Conservation (phyloP, 2,888 invertebrate species). For the Melieria crassipennis region DNA sequence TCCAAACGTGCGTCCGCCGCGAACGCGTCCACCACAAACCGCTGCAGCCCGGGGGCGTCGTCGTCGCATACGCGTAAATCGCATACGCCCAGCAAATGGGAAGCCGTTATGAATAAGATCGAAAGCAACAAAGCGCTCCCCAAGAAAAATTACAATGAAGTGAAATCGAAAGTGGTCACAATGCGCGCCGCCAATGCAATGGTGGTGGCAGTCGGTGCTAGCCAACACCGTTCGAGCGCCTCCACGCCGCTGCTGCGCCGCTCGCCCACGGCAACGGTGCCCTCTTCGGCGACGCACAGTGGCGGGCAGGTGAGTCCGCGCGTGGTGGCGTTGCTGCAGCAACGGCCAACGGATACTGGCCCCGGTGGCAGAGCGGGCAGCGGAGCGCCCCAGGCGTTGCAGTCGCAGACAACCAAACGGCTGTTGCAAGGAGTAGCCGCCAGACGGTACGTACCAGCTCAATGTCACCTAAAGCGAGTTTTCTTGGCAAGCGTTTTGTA, state of each 20-base stretch:
- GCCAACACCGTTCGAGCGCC: conserved; percentile 7
- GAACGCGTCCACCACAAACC: conserved; percentile 41
- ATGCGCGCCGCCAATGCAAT: conserved; percentile 39
- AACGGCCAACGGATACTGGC: conserved; percentile 57
- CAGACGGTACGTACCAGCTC: conserved; percentile 56
- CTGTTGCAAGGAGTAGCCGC: conserved; percentile 47
- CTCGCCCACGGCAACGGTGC: conserved; percentile 34
- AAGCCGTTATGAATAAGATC: conserved; percentile 85
- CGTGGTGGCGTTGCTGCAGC: conserved; percentile 31
- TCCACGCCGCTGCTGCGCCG: conserved; percentile 37
- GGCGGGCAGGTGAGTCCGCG: conserved; percentile 42
- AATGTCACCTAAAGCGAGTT: no score
- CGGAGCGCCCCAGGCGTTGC: conserved; percentile 39
- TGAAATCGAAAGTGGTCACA: conserved; percentile 84
- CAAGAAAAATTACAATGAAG: conserved; percentile 81
- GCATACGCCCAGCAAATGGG: conserved; percentile 72
- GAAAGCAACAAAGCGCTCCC: conserved; percentile 71
- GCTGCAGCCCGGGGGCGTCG: conserved; percentile 14
- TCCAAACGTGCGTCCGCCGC: conserved; percentile 40
- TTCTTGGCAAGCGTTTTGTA: no score
- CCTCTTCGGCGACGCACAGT: conserved; percentile 21
- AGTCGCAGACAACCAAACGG: conserved; percentile 41
- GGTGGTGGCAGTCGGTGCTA: conserved; percentile 56
- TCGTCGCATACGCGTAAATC: conserved; percentile 51
- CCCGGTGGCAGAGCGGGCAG: conserved; percentile 44